phyloP scores from a whole-genome alignment of 1,140 invertebrate species.

The Cryptotermes secundus region DNA sequence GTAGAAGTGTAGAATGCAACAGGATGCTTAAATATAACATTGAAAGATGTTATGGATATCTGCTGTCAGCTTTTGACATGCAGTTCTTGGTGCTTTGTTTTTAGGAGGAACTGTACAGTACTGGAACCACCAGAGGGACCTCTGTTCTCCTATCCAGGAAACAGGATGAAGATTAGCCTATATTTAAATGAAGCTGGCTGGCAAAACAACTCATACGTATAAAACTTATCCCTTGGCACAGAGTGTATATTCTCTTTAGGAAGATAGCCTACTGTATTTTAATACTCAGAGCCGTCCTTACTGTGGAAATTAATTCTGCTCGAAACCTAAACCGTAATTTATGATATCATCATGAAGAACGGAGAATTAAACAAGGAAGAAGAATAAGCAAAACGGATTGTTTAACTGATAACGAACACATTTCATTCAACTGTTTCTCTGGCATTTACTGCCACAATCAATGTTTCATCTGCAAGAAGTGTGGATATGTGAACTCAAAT shows the following conservation, averaged over 20 bases:
- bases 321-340: background rate
- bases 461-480: too few species aligned
- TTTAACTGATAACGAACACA: too few species aligned
- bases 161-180: conserved; percentile 11
- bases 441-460: too few species aligned
- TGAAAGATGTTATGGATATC: too few species aligned
- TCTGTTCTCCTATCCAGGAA: background rate
- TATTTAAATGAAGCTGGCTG: conserved; percentile 13
- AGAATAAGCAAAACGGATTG: too few species aligned
- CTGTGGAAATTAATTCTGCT: background rate
- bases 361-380: too few species aligned
- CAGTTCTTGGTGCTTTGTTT: background rate
- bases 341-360: background rate
- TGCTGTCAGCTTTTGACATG: background rate
- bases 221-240: background rate
- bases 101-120: background rate
- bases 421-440: too few species aligned
- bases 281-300: background rate
- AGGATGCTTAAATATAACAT: too few species aligned
- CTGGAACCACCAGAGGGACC: background rate
- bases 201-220: background rate
- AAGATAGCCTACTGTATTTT: background rate
- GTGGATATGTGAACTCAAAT: too few species aligned
- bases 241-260: background rate
- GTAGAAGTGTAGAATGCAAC: too few species aligned